Base-by-base conservation (phyloP, 1,140 invertebrate genomes). In the Drosophila athabasca region DNA sequence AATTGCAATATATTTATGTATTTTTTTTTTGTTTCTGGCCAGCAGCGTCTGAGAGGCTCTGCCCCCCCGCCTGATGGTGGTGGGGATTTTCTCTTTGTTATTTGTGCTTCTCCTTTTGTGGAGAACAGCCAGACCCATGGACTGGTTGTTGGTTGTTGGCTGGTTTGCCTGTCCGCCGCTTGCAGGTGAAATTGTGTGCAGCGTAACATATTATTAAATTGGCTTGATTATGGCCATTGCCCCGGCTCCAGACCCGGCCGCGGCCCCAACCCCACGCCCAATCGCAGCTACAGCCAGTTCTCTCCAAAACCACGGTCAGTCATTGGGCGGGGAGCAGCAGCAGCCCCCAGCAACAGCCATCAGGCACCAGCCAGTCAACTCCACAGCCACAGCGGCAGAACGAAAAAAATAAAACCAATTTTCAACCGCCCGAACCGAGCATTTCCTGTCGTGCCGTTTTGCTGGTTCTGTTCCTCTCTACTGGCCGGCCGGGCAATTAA, bases 141-240 rank as follows among this genome's bases (percentile, higher is more conserved):
- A 29, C 45, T 61, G 66, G 29, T 43, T 19, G 52, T 44, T 57
- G 66, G 29, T 43, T 19, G 52, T 46, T 46, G 1, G 31, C 9
- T 7, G 31, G 31, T 41, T 43, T 43, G 39, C 50, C 31, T 57
- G 54, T 45, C 41, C 45, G 58, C 76, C 55, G 62, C 76, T 84
- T 74, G 74, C 82, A 85, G 81, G 81, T 85, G 81, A 85, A 85
- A 87, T 87, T 87, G 78, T 85, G 83, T 65, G 82, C 81, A 82
- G 74, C 81, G 81, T 78, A 85, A 85, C 81, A 75, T 85, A 82
- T 85, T 85, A 85, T 85, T 85, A 85, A 87, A 82, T 87, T 87
- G 82, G 45, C 82, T 85, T 85, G 81, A 85, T 85, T 85, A 78
- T 81, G 82, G 81, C 62, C 82, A 75, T 65, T 70, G 61, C 35